Evolutionary conservation across 2,113 vertebrate species (phyloP).

Genomic region (Gulo gulo): DNA sequence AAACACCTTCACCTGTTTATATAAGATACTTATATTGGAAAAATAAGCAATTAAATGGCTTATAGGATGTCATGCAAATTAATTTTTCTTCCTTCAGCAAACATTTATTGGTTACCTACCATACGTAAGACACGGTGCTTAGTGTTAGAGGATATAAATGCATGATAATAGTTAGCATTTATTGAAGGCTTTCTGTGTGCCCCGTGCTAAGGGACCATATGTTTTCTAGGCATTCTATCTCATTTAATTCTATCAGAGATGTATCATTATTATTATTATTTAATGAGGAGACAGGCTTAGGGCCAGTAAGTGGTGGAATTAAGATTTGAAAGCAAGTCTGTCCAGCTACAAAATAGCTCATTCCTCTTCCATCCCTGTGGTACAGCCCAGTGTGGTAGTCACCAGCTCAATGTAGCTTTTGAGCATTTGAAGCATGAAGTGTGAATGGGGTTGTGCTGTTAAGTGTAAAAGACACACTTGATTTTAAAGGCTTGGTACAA

Average conservation of each 20-base stretch:
- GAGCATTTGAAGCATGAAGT: neutral
- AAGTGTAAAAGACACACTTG: neutral
- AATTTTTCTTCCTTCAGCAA: constrained; percentile 53
- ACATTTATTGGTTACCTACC: neutral
- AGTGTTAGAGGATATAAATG: neutral
- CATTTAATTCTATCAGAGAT: neutral
- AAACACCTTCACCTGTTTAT: neutral
- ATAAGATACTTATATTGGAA: neutral
- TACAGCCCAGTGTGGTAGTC: neutral
- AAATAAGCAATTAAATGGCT: constrained; percentile 33
- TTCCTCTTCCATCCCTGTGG: neutral
- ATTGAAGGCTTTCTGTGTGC: neutral
- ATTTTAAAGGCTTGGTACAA: neutral
- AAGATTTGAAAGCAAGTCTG: neutral
- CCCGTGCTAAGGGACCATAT: neutral
- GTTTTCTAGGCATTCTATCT: neutral
- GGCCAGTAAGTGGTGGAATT: neutral
- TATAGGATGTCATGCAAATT: constrained; percentile 1
- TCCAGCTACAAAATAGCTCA: neutral
- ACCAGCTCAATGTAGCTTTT: neutral
- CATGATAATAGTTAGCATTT: neutral
- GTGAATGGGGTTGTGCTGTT: neutral
- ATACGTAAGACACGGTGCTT: neutral
- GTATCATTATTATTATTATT: neutral
- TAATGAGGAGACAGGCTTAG: neutral